phyloP scores from a whole-genome alignment of 2,113 vertebrate species.

The Toxotes jaculatrix region DNA sequence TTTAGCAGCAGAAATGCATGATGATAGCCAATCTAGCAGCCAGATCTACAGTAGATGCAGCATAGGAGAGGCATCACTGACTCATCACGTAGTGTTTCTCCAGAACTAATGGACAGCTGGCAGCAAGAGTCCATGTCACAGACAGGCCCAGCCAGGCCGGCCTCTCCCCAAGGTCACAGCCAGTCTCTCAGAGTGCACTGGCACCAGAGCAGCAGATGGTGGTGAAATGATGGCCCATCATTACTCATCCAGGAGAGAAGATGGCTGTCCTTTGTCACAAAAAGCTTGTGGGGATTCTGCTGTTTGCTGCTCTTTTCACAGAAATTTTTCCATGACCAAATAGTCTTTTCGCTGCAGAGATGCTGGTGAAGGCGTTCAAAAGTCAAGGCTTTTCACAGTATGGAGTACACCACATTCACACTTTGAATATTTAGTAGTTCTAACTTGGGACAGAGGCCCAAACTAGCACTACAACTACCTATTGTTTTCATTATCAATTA shows the following conservation, averaged over 20 bases:
- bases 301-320: constrained; percentile 1
- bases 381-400: neutral
- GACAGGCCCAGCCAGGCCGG: constrained; percentile 48
- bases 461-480: neutral
- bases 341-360: neutral
- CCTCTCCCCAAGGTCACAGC: constrained; percentile 67
- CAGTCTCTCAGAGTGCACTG: constrained; percentile 52
- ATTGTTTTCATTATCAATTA: neutral
- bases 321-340: neutral
- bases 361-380: neutral
- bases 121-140: constrained; percentile 68
- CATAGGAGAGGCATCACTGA: constrained; percentile 51
- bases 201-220: constrained; percentile 72
- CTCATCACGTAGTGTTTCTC: constrained; percentile 57
- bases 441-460: neutral
- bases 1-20: constrained; percentile 40
- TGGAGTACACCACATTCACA: neutral
- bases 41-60: constrained; percentile 44
- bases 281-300: constrained; percentile 4
- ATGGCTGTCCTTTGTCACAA: constrained; percentile 37
- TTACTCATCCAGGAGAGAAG: constrained; percentile 60
- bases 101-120: constrained; percentile 72
- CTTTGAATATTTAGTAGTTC: too few species aligned
- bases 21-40: constrained; percentile 38
- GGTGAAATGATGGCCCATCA: constrained; percentile 60